These are phyloP conservation scores for Acropternis orthonyx DNA, from an alignment of 2,797 vertebrate genomes.

Conservation along the genomic window DNA sequence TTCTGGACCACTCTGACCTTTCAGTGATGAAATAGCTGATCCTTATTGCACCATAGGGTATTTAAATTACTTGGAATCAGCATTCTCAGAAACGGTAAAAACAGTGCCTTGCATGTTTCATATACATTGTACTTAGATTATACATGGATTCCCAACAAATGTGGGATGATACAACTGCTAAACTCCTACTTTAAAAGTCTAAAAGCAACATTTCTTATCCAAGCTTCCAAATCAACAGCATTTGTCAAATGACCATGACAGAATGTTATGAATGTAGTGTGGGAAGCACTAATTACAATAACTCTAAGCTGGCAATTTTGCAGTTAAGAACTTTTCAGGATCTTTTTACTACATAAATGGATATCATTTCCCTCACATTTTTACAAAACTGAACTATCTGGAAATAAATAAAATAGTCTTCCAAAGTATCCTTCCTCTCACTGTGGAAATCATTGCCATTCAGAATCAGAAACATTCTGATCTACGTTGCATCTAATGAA, in stretches of 20 bases:
- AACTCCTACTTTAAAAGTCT: conserved; percentile 6
- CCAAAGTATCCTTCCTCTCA: background rate
- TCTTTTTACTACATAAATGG: background rate
- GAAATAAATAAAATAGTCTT: background rate
- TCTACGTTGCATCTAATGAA: background rate
- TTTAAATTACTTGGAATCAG: conserved; percentile 29
- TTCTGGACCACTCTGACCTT: conserved; percentile 21
- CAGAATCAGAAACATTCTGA: background rate
- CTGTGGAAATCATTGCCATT: background rate
- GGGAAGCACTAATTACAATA: conserved; percentile 12
- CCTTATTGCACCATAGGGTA: background rate
- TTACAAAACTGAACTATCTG: background rate
- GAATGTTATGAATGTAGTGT: background rate
- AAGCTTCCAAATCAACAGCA: conserved; percentile 8
- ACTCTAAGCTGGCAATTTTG: background rate
- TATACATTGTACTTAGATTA: conserved; percentile 40
- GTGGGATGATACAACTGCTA: conserved; percentile 3
- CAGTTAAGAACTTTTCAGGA: background rate
- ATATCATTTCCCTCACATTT: background rate
- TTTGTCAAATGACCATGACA: conserved; percentile 28
- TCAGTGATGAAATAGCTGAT: conserved; percentile 12
- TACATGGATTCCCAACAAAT: conserved; percentile 40
- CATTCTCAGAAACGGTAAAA: conserved; percentile 1
- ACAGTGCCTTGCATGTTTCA: background rate
- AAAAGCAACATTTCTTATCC: conserved; percentile 23